These are phyloP conservation scores for Chromis chromis DNA, from an alignment of 2,797 vertebrate genomes.

Conservation along the genomic window DNA sequence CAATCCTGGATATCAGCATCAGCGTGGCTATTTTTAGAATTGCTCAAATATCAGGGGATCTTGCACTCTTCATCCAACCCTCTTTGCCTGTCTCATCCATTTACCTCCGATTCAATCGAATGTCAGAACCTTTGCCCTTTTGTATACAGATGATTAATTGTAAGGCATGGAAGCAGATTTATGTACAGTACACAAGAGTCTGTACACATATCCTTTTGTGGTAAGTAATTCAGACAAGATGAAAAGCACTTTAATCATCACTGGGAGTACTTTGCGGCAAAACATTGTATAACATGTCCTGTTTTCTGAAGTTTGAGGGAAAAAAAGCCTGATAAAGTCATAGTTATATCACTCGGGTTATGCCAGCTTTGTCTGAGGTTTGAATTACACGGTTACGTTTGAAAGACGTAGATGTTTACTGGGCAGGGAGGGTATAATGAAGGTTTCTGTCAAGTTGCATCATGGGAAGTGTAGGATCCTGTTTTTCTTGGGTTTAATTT, in stretches of 20 bases:
- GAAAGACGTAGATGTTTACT: background rate
- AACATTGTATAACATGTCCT: background rate
- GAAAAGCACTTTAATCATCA: constrained; percentile 28
- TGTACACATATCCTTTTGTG: constrained; percentile 24
- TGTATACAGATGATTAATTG: constrained; percentile 41
- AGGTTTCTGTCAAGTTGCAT: background rate
- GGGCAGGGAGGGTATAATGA: background rate
- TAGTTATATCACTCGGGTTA: background rate
- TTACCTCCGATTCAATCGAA: constrained; percentile 30
- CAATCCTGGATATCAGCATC: constrained; percentile 51
- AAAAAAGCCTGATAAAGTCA: constrained; percentile 5
- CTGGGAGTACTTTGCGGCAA: background rate
- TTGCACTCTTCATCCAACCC: constrained; percentile 45
- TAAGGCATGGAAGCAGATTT: constrained; percentile 19
- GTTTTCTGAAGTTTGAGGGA: constrained; percentile 1
- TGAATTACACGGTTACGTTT: background rate
- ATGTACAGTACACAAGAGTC: constrained; percentile 9
- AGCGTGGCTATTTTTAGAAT: constrained; percentile 70
- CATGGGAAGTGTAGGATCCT: constrained; percentile 2
- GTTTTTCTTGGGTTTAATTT: background rate
- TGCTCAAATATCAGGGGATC: constrained; percentile 64
- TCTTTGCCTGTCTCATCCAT: constrained; percentile 42
- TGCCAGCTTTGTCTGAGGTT: background rate
- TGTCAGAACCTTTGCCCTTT: constrained; percentile 26
- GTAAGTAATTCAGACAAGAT: constrained; percentile 29